phyloP scores from a whole-genome alignment of 1,140 invertebrate genomes.

The Rhysida immarginata region DNA sequence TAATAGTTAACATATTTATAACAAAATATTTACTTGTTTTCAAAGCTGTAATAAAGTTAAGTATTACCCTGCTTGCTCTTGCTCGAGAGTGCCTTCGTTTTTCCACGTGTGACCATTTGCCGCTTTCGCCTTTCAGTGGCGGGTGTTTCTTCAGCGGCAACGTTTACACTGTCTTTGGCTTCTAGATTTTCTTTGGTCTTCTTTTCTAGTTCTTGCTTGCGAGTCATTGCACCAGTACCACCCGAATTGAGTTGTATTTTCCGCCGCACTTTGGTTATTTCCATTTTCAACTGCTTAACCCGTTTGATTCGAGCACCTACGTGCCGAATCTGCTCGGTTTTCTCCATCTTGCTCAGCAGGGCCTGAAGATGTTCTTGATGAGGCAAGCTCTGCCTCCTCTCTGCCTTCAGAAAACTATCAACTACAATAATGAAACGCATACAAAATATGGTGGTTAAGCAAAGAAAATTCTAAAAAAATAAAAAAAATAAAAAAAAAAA shows the following conservation, averaged over 20 bases:
- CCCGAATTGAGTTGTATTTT: conserved; percentile 26
- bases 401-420: conserved; percentile 16
- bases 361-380: conserved; percentile 30
- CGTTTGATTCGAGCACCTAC: conserved; percentile 12
- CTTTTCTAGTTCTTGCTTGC: conserved; percentile 15
- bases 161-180: conserved; percentile 11
- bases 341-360: conserved; percentile 29
- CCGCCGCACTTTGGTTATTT: conserved; percentile 29
- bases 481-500: conserved; percentile 1
- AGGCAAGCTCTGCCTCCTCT: conserved; percentile 23
- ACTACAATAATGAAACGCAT: not conserved
- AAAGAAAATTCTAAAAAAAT: conserved; percentile 5
- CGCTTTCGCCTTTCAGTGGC: too few relatives aligned
- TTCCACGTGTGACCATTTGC: too few relatives aligned
- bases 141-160: conserved; percentile 6
- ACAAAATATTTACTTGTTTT: too few relatives aligned
- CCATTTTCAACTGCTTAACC: conserved; percentile 25
- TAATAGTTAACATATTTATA: too few relatives aligned
- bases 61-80: too few relatives aligned
- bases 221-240: not conserved
- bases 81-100: too few relatives aligned
- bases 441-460: not conserved
- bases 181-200: conserved; percentile 21
- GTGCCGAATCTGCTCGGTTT: conserved; percentile 12
- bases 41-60: too few relatives aligned